Percentiles rank a stretch among this genome's conserved stretches.
These are phyloP conservation scores for Turdus rufiventris DNA, from an alignment of 2,113 vertebrate species.

Conservation along the genomic window DNA sequence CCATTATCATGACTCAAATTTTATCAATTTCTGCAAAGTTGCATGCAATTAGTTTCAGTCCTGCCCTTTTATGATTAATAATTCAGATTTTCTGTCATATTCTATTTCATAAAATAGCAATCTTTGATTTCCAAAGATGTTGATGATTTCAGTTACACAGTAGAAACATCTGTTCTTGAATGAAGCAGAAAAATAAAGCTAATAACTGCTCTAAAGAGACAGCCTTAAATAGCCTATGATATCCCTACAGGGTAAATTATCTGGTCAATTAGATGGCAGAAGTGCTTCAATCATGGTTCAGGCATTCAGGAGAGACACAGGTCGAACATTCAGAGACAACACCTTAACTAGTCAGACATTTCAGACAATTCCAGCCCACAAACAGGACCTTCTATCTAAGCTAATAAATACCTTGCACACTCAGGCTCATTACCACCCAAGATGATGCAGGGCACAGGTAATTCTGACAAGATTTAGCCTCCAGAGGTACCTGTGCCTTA, in stretches of 20 bases:
- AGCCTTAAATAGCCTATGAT: background rate
- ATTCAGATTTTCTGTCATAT: background rate
- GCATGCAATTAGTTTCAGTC: background rate
- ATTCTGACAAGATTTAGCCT: background rate
- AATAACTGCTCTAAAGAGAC: background rate
- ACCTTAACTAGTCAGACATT: background rate
- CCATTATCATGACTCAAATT: background rate
- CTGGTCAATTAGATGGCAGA: background rate
- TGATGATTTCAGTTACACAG: conserved; percentile 6
- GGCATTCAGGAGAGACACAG: background rate
- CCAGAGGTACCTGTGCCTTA: background rate
- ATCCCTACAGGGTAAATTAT: background rate
- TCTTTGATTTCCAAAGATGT: background rate
- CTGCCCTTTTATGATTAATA: background rate
- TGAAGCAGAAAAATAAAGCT: conserved; percentile 5
- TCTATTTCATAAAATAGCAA: background rate
- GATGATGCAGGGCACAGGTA: background rate
- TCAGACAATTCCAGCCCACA: background rate
- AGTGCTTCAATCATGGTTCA: background rate
- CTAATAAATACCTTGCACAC: background rate
- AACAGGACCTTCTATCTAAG: background rate
- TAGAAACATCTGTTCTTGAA: conserved; percentile 16
- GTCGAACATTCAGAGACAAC: background rate
- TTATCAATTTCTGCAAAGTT: background rate
- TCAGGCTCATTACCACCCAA: background rate